phyloP scores from a whole-genome alignment of 2,113 vertebrate genomes.

The Anolis sagrei region DNA sequence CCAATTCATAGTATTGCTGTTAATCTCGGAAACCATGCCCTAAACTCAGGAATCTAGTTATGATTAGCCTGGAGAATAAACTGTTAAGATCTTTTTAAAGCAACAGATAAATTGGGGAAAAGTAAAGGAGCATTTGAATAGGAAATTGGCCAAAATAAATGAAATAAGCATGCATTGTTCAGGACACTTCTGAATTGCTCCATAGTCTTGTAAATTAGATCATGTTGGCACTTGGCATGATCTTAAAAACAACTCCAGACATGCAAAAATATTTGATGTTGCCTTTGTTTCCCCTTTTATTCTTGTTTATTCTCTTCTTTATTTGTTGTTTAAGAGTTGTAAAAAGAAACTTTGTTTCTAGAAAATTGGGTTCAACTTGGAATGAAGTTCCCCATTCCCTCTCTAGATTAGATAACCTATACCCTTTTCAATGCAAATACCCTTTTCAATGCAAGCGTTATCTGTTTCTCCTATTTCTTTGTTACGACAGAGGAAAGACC shows the following conservation, averaged over 20 bases:
- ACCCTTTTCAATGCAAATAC: background rate
- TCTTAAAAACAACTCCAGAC: conserved; percentile 4
- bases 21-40: too few species aligned
- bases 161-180: too few species aligned
- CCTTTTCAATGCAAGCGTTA: background rate
- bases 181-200: too few species aligned
- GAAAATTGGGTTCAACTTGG: conserved; percentile 21
- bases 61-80: too few species aligned
- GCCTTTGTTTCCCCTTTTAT: background rate
- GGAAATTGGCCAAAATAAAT: too few species aligned
- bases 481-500: background rate
- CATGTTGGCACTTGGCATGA: background rate
- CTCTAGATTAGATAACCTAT: conserved; percentile 22
- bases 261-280: background rate
- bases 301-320: background rate
- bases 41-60: too few species aligned
- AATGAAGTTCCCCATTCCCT: background rate
- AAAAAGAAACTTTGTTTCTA: background rate
- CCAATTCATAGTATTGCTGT: too few species aligned
- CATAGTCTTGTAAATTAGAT: background rate
- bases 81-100: too few species aligned
- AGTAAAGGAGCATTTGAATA: too few species aligned
- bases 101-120: too few species aligned
- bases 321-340: background rate
- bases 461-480: conserved; percentile 7